Conservation (phyloP, 2,113 vertebrate species). For the Noctilio leporinus region DNA sequence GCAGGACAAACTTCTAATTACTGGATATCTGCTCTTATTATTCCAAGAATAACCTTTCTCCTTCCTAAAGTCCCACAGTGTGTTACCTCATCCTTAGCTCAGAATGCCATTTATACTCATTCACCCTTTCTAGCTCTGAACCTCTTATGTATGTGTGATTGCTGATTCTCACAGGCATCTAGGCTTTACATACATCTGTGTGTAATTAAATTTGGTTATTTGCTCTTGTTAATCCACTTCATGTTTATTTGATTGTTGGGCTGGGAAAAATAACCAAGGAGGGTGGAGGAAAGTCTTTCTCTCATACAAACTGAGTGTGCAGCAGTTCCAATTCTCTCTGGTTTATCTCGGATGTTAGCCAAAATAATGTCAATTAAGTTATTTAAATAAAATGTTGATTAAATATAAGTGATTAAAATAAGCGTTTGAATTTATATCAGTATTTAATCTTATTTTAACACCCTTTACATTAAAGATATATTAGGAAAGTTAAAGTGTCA, state of each 20-base stretch:
- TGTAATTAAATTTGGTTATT: background rate
- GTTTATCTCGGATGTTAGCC: background rate
- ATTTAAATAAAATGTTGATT: slow-evolving; percentile 46
- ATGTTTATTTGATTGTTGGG: background rate
- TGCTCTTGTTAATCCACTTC: background rate
- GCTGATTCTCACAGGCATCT: background rate
- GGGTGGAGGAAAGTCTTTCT: background rate
- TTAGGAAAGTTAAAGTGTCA: slow-evolving; percentile 46
- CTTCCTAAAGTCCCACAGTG: background rate
- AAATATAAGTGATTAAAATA: slow-evolving; percentile 46
- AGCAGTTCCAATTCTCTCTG: background rate
- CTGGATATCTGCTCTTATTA: background rate
- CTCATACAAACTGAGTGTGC: background rate
- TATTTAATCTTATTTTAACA: slow-evolving; percentile 40
- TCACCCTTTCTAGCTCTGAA: background rate
- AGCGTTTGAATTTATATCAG: too few relatives aligned
- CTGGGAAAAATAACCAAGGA: background rate
- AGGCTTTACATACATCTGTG: background rate
- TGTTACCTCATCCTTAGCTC: background rate
- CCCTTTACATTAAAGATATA: background rate
- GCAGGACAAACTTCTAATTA: background rate
- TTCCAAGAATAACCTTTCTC: background rate
- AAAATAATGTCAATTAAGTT: slow-evolving; percentile 43
- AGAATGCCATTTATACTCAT: background rate
- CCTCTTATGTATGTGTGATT: background rate